Base-by-base conservation (phyloP, 2,888 invertebrate species). In the Pheosia gnoma region DNA sequence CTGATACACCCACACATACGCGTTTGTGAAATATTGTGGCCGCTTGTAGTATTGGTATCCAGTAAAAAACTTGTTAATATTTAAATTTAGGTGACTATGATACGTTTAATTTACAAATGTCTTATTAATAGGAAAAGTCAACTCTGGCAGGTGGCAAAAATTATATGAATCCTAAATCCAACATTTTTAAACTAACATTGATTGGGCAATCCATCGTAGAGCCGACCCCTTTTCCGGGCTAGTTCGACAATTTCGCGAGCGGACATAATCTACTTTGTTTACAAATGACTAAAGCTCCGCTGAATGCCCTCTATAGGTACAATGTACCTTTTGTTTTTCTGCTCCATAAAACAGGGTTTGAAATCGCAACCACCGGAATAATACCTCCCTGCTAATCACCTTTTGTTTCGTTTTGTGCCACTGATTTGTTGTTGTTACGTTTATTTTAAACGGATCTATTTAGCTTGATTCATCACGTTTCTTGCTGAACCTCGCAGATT, bases 301-400 rank as follows among this genome's bases (percentile, higher is more conserved):
- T 57, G 64, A 75, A 69, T 67, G 60, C 63, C 70, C 61, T 58
- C 63, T 57, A 57, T 45, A 25, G 25, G 25, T 25, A 55, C 38
- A 37, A 45, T 52, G 51, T 70, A 59, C 51, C 55, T 66, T 68
- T 65, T 62, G 59, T 66, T 64, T 73, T 72, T 73, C 69, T 74
- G 70, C 64, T 74, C 54, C 62, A 59, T 75, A 61, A 69, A 75
- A 67, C 66, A 67, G 60, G 61, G 57, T 62, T 61, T 60, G 63
- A 41, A 63, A 68, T 66, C 58, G 65, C 65, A 49, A 59, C 63
- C 62, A 64, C 59, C 66, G 59, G 66, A 74, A 71, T 71, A 62
- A 71, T 72, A 71, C 66, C 61, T 66, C 68, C 70, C 64, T 61
- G 67, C 65, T 73, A 71, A 75, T 70, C 65, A 60, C 62, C 63